A percentile compares a stretch with the other conserved stretches of the same genome.
Evolutionary conservation across 2,888 invertebrate species (phyloP).

Genomic region (Xestia xanthographa): DNA sequence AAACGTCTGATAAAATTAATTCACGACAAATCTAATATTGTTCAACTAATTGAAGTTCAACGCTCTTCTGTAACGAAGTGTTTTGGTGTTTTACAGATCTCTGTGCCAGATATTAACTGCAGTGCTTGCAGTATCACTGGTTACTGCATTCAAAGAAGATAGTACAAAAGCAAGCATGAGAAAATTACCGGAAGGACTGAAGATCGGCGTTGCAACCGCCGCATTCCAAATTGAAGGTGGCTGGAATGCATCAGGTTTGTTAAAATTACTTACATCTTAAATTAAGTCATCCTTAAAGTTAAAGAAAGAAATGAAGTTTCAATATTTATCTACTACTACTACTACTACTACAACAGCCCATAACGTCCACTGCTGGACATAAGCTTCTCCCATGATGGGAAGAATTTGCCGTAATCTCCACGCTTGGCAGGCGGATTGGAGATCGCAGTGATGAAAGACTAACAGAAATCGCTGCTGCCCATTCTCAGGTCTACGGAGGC

Average conservation of each 20-base stretch:
- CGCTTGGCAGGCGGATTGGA: too few species aligned
- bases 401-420: too few species aligned
- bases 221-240: constrained; percentile 81
- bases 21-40: not conserved
- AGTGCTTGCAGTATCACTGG: constrained; percentile 15
- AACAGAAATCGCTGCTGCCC: too few species aligned
- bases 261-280: not conserved
- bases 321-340: too few species aligned
- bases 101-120: constrained; percentile 22
- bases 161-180: constrained; percentile 66
- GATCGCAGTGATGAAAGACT: too few species aligned
- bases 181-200: constrained; percentile 72
- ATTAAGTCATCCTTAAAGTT: not conserved
- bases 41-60: not conserved
- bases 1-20: constrained; percentile 34
- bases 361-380: too few species aligned
- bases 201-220: constrained; percentile 79
- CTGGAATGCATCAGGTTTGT: constrained; percentile 72
- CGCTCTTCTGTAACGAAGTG: constrained; percentile 5
- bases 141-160: not conserved
- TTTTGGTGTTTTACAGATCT: constrained; percentile 16
- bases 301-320: too few species aligned
- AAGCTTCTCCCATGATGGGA: too few species aligned
- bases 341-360: too few species aligned
- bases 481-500: too few species aligned